phyloP scores from a whole-genome alignment of 2,797 vertebrate genomes.

The Lepilemur septentrionalis region DNA sequence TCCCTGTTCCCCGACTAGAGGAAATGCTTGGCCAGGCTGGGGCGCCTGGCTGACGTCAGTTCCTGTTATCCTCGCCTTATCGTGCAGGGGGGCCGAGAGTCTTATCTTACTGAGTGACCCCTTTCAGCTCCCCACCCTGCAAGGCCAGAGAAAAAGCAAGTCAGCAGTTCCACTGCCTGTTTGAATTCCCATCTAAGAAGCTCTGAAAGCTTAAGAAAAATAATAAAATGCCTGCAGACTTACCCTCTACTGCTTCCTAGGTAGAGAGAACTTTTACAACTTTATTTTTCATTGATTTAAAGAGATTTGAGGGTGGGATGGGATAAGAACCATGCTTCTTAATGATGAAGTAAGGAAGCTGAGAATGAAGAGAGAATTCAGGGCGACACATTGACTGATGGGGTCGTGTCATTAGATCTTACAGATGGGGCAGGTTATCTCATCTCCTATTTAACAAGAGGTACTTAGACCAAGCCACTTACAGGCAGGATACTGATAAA shows the following conservation, averaged over 20 bases:
- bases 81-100: not conserved
- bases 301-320: not conserved
- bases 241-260: not conserved
- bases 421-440: conserved; percentile 50
- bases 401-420: conserved; percentile 60
- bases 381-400: conserved; percentile 40
- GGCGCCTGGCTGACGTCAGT: conserved; percentile 38
- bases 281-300: conserved; percentile 23
- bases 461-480: conserved; percentile 61
- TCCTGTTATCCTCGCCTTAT: conserved; percentile 50
- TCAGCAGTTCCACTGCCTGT: not conserved
- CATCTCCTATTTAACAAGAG: conserved; percentile 63
- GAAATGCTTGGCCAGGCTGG: conserved; percentile 41
- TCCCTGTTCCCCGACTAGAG: not conserved
- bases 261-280: not conserved
- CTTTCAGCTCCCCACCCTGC: not conserved
- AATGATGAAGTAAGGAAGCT: not conserved
- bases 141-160: conserved; percentile 7
- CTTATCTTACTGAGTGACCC: conserved; percentile 34
- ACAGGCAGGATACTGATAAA: conserved; percentile 62
- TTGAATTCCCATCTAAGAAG: not conserved
- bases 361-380: conserved; percentile 27
- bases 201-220: not conserved
- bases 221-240: not conserved
- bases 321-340: not conserved